phyloP scores from a whole-genome alignment of 2,113 vertebrate genomes.

The Callorhinus ursinus region DNA sequence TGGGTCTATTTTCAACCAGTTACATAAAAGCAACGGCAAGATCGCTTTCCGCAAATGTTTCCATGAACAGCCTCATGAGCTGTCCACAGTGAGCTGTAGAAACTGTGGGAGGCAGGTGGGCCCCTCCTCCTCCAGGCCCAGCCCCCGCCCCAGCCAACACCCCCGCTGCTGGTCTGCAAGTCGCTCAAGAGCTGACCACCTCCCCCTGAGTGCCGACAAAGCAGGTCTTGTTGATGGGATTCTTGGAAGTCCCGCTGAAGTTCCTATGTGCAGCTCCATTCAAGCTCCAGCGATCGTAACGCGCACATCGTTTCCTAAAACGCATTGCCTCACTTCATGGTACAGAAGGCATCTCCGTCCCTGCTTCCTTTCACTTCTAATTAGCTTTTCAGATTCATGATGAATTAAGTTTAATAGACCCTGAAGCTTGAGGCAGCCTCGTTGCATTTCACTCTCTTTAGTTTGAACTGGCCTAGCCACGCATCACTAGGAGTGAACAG shows the following conservation, averaged over 20 bases:
- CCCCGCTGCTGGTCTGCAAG: no score
- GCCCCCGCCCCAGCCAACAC: accelerated
- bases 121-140: no score
- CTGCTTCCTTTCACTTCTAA: neutral
- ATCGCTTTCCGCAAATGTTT: neutral
- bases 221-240: neutral
- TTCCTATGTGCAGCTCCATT: neutral
- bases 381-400: slow-evolving; percentile 45
- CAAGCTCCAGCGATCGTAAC: neutral
- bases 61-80: accelerated
- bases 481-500: neutral
- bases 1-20: neutral
- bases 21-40: neutral
- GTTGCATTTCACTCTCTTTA: neutral
- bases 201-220: neutral
- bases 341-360: neutral
- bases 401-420: slow-evolving; percentile 26
- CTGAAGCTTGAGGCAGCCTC: neutral
- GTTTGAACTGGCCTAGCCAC: neutral
- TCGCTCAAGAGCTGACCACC: neutral
- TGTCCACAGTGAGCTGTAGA: neutral
- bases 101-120: neutral
- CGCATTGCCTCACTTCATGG: neutral
- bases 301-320: neutral
- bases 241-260: neutral